phyloP scores from a whole-genome alignment of 2,113 vertebrate species.

The Gasterosteus nipponicus region DNA sequence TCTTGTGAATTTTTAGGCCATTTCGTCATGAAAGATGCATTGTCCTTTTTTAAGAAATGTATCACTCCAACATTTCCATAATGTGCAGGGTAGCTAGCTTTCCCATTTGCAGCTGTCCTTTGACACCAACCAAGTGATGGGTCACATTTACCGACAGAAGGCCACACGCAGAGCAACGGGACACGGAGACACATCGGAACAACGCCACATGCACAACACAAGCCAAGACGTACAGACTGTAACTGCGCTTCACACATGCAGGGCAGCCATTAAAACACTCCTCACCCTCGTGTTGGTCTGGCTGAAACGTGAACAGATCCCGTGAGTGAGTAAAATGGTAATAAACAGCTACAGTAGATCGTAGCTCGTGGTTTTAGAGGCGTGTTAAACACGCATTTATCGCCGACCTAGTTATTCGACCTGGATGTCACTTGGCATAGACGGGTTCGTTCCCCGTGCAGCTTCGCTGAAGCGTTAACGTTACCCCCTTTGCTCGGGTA shows the following conservation, averaged over 20 bases:
- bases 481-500: no score
- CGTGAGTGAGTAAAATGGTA: neutral
- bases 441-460: no score
- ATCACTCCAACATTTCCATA: neutral
- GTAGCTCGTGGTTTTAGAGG: no score
- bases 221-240: no score
- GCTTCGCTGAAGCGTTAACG: no score
- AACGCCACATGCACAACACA: neutral
- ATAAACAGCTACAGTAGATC: neutral
- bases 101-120: neutral
- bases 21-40: neutral
- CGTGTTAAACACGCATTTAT: no score
- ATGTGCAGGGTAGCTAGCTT: neutral
- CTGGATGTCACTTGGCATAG: neutral
- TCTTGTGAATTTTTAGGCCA: neutral
- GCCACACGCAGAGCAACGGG: neutral
- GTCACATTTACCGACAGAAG: neutral
- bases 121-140: neutral
- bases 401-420: neutral
- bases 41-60: neutral
- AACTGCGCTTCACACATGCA: neutral
- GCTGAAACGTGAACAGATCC: neutral
- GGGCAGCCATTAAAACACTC: neutral
- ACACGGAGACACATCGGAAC: neutral
- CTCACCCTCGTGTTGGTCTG: neutral